Base-by-base conservation (phyloP, 2,113 vertebrate species). In the Brachypodius melanocephalos region DNA sequence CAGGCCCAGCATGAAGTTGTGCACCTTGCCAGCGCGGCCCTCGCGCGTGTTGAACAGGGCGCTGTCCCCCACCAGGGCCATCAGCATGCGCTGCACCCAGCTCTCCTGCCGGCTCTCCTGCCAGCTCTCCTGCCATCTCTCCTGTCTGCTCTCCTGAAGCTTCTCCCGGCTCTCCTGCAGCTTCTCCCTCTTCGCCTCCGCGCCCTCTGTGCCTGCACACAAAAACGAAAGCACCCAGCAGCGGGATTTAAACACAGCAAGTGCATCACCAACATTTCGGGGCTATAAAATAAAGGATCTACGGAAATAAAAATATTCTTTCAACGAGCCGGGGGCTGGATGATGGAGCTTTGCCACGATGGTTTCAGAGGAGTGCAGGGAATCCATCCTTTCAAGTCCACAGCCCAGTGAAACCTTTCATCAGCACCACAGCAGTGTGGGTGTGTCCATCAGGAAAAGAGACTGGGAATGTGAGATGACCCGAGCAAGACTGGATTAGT, bases 1-100 rank as follows among this genome's bases (percentile, higher is more conserved):
- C 84, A 99, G 96, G 46, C 99, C 99, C 97, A 99, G 82, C 99
- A 99, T 99, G 97, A 99, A 99, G 97, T 99, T 99, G 96, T 99
- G 99, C 65, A 99, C 99, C 97, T 99, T 99, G 31, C 99, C 99
- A 0, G 99, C 99, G 3, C 99, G 98, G 14, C 99, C 99, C 96
- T 99, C 99, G 68, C 99, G 97, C 9, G 99, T 99, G 92, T 99
- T 99, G 97, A 99, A 99, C 59, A 99, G 97, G 25, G 98, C 28
- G 0, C 98, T 98, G 36, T 99, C 99, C 8, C 99, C 98, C 90
- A 99, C 98, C 87, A 99, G 90, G 3, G 99, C 98, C 69, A 98
- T 98, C 80, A 99, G 89, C 99, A 99, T 99, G 6, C 98, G 98
- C 54, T 99, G 99, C 38, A 98, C 98, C 99, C 99, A 99, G 93